Base-by-base conservation (phyloP, 1,140 invertebrate species). In the Arctopsyche grandis region DNA sequence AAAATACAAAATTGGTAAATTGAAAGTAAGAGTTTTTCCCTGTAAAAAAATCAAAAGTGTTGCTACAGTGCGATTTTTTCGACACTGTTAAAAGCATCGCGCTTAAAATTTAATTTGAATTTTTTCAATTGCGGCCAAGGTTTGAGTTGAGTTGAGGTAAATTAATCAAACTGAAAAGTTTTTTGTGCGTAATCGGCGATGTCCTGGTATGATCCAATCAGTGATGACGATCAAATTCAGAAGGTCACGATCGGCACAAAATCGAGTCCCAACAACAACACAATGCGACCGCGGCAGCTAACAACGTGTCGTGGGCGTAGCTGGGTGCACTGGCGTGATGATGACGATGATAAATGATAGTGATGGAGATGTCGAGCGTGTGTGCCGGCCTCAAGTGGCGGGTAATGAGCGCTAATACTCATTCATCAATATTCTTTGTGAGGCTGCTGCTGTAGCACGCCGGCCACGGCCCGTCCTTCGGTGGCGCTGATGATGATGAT, bases 401-500 rank as follows among this genome's bases (percentile, higher is more conserved):
- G 74, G 74, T 76, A 76, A 76, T 76, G 74, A 76, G 74, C 74
- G 48, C 74, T 76, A 76, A 76, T 76, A 76, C 74, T 63, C 56
- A 58, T 76, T 76, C 74, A 76, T 76, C 74, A 63, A 76, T 76
- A 76, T 76, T 52, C 74, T 76, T 63, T 76, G 74, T 56, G 48
- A 19, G 60, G 29, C n/a, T 29, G 56, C 19, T 52, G 48, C 16
- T 52, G 48, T 52, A 5, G 63, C 63, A 9, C n/a, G 58, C 16
- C 9, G 58, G 73, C 29, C 12, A 21, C 14, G 71, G 38, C 71
- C n/a, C 24, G 22, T 14, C n/a, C n/a, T n/a, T n/a, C 46, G 75
- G 66, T 77, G 76, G 60, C 48, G 69, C 70, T 78, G 63, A 78
- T 71, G 69, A 78, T 78, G 76, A 78, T 78, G 60, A 78, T 71